These are phyloP conservation scores for Rhea pennata DNA, from an alignment of 2,113 vertebrate species.

Conservation along the genomic window DNA sequence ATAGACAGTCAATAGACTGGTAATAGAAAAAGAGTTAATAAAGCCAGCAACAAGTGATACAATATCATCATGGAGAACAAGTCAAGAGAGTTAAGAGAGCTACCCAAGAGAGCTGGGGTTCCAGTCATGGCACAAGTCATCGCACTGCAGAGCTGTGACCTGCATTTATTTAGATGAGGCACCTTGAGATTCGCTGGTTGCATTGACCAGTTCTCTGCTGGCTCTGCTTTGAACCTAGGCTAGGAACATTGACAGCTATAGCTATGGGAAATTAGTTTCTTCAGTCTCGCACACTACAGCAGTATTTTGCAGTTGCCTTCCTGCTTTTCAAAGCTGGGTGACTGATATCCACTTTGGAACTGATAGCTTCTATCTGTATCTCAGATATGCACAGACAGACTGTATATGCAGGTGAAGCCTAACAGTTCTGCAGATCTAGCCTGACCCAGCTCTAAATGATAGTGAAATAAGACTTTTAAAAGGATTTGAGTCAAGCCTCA, in stretches of 20 bases:
- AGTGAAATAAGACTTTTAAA: not conserved
- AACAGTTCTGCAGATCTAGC: not conserved
- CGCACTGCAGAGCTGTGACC: not conserved
- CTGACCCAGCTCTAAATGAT: not conserved
- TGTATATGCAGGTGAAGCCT: not conserved
- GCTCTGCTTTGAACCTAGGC: rapidly evolving
- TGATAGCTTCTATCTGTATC: not conserved
- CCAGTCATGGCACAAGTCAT: not conserved
- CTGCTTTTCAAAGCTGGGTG: not conserved
- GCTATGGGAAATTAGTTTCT: not conserved
- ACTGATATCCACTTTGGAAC: not conserved
- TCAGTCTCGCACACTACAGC: not conserved
- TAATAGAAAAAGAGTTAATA: not conserved
- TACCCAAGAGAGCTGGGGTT: not conserved
- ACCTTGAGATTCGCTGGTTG: not conserved
- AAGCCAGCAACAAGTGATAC: not conserved
- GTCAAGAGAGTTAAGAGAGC: not conserved
- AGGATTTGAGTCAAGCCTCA: not conserved
- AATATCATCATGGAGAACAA: not conserved
- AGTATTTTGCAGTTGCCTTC: not conserved
- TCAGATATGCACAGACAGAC: not conserved
- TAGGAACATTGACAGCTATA: not conserved
- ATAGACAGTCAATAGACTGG: not conserved
- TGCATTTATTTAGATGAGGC: not conserved
- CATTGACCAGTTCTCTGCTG: not conserved